A percentile compares a stretch with the other conserved stretches of the same genome.
phyloP scores from a whole-genome alignment of 2,113 vertebrate species.

The Symphodus melops region DNA sequence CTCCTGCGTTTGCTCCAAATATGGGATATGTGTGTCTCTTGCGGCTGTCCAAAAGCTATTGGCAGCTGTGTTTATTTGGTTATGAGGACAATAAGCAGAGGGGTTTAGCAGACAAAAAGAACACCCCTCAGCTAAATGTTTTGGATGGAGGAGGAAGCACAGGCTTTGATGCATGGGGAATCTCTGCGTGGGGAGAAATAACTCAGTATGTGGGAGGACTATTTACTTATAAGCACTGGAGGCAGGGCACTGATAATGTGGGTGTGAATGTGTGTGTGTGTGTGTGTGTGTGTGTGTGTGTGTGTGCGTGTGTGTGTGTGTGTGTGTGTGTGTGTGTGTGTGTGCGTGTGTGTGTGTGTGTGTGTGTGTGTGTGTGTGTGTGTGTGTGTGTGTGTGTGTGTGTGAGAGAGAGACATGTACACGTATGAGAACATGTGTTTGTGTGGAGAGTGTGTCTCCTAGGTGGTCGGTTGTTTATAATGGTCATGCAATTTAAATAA shows the following conservation, averaged over 20 bases:
- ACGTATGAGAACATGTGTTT: conserved; percentile 23
- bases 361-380: not conserved
- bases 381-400: not conserved
- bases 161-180: conserved; percentile 63
- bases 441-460: not conserved
- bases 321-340: conserved; percentile 1
- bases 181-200: conserved; percentile 56
- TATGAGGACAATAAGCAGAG: conserved; percentile 69
- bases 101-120: conserved; percentile 57
- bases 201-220: conserved; percentile 58
- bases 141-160: conserved; percentile 54
- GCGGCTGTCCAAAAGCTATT: conserved; percentile 41
- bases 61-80: conserved; percentile 79
- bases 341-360: not conserved
- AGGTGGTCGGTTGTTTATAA: conserved; percentile 29
- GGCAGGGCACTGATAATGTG: conserved; percentile 36
- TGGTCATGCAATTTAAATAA: conserved; percentile 30
- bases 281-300: not conserved
- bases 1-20: conserved; percentile 29
- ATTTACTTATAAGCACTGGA: conserved; percentile 43
- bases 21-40: conserved; percentile 38
- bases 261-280: not conserved
- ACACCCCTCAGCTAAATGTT: conserved; percentile 67
- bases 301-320: not conserved
- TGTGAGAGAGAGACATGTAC: not conserved